A percentile compares a stretch with the other conserved stretches of the same genome.
Conservation (phyloP, 2,113 vertebrate genomes). For the Sylvia atricapilla region DNA sequence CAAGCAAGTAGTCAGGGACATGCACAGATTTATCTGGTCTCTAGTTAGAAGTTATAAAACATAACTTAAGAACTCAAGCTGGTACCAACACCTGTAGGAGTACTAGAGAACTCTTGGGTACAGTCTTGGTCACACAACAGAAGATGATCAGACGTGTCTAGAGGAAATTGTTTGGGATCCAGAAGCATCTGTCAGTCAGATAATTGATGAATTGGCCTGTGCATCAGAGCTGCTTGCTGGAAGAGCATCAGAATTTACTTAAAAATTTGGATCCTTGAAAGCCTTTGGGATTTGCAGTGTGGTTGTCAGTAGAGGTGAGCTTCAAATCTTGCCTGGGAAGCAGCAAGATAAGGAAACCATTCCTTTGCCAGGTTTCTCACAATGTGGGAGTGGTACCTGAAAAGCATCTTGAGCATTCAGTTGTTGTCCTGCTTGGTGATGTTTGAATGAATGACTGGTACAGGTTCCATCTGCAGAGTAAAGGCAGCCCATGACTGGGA, state of each 20-base stretch:
- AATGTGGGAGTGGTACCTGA: not conserved
- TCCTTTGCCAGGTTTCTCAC: not conserved
- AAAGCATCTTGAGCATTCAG: not conserved
- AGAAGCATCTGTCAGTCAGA: not conserved
- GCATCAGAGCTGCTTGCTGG: not conserved
- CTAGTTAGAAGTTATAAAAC: not conserved
- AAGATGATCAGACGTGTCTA: not conserved
- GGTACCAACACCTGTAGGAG: not conserved
- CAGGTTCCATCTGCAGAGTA: not conserved
- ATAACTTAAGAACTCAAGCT: not conserved
- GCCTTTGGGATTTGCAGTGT: not conserved
- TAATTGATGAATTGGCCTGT: not conserved
- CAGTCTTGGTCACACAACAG: not conserved
- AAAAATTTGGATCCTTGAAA: not conserved
- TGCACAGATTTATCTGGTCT: not conserved
- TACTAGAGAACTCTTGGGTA: not conserved
- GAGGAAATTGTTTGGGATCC: not conserved
- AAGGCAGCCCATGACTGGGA: not conserved
- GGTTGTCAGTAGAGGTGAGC: not conserved
- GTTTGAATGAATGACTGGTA: not conserved
- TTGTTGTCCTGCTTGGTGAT: not conserved
- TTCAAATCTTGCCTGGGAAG: not conserved
- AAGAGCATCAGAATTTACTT: not conserved
- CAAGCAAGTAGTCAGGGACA: not conserved
- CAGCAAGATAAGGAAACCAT: not conserved